phyloP scores from a whole-genome alignment of 2,113 vertebrate genomes.

The Ardeotis arabs region DNA sequence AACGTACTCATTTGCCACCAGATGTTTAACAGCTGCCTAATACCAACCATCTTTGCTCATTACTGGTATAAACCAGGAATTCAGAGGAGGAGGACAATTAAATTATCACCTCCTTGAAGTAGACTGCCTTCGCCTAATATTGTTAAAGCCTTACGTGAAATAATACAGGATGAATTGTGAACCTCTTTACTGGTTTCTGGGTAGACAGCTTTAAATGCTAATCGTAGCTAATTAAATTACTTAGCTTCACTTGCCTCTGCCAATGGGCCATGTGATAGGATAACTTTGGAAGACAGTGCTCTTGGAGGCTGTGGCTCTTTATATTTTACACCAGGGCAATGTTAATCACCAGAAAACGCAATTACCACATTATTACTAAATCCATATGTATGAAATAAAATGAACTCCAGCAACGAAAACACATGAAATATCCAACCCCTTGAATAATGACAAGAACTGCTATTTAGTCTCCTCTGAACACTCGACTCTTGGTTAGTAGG shows the following conservation, averaged over 20 bases:
- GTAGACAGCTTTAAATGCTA: slow-evolving; percentile 55
- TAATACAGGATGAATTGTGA: slow-evolving; percentile 33
- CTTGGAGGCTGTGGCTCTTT: slow-evolving; percentile 8
- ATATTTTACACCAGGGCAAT: neutral
- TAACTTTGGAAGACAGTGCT: slow-evolving; percentile 24
- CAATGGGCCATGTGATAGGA: slow-evolving; percentile 31
- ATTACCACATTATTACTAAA: slow-evolving; percentile 37
- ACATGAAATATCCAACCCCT: slow-evolving; percentile 19
- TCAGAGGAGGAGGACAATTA: neutral
- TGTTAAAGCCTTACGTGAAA: slow-evolving; percentile 33
- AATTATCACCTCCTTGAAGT: slow-evolving; percentile 16
- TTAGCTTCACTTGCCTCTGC: slow-evolving; percentile 60
- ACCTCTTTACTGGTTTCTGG: slow-evolving; percentile 34
- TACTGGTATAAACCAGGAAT: slow-evolving; percentile 17
- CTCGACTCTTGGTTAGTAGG: neutral
- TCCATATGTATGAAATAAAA: slow-evolving; percentile 51
- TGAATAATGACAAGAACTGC: slow-evolving; percentile 13
- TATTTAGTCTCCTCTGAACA: neutral
- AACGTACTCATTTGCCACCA: neutral
- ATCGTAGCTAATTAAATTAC: slow-evolving; percentile 60
- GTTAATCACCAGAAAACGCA: slow-evolving; percentile 58
- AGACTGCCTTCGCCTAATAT: slow-evolving; percentile 6
- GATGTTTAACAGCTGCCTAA: neutral
- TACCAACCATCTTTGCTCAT: neutral
- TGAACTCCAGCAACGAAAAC: slow-evolving; percentile 5